phyloP scores from a whole-genome alignment of 1,140 invertebrate species.

The Caenorhabditis remanei region DNA sequence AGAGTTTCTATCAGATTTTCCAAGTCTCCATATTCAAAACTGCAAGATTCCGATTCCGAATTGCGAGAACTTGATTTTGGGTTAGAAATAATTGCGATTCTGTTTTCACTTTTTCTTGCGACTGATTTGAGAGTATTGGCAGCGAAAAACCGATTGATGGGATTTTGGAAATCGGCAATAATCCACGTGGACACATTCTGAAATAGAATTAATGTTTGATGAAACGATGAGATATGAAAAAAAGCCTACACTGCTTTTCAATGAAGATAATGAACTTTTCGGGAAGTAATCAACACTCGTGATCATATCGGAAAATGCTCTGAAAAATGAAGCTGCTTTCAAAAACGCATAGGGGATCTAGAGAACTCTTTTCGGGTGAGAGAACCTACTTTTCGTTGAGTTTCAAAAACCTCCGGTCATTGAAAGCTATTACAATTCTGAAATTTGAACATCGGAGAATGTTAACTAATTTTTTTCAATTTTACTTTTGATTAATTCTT shows the following conservation, averaged over 20 bases:
- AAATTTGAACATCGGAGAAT: background rate
- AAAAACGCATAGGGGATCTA: too few species aligned
- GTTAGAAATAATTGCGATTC: constrained; percentile 14
- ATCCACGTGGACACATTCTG: constrained; percentile 17
- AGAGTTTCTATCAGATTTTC: too few species aligned
- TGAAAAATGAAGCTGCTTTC: too few species aligned
- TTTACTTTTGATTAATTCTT: constrained; percentile 1
- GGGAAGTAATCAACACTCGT: too few species aligned
- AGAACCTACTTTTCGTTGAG: background rate
- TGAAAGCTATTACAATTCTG: background rate
- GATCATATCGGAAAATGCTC: too few species aligned
- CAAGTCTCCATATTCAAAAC: too few species aligned
- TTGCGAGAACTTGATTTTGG: background rate
- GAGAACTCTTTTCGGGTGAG: too few species aligned
- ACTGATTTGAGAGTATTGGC: background rate
- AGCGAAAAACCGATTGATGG: background rate
- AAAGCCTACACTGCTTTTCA: too few species aligned
- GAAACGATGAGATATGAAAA: too few species aligned
- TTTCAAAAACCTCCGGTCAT: background rate
- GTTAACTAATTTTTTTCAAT: background rate
- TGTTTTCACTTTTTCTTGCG: background rate
- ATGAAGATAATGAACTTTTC: too few species aligned
- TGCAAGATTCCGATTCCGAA: too few species aligned
- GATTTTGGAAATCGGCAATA: background rate
- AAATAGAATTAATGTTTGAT: background rate